phyloP scores from a whole-genome alignment of 2,888 invertebrate genomes.

The Chesias legatella region DNA sequence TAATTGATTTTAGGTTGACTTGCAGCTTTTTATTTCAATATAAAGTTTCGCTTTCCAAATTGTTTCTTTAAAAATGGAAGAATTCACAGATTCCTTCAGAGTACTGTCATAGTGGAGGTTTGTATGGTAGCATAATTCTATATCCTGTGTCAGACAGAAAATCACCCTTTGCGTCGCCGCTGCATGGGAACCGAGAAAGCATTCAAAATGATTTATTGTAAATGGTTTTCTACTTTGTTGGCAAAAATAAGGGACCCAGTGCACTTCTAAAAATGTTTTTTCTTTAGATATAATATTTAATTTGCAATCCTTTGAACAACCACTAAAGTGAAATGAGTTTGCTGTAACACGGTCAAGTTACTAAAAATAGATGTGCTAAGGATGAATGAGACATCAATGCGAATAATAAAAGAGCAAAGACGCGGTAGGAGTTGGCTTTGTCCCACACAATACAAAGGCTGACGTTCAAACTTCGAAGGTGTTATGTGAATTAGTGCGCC shows the following conservation, averaged over 20 bases:
- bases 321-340: constrained; percentile 37
- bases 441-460: constrained; percentile 67
- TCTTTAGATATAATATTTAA: constrained; percentile 58
- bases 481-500: constrained; percentile 77
- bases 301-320: constrained; percentile 59
- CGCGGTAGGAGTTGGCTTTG: constrained; percentile 74
- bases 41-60: too few relatives aligned
- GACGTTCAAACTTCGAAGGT: constrained; percentile 72
- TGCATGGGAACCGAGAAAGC: constrained; percentile 77
- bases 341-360: constrained; percentile 4
- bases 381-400: constrained; percentile 69
- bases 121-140: constrained; percentile 17
- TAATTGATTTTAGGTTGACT: too few relatives aligned
- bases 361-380: constrained; percentile 34
- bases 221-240: constrained; percentile 81
- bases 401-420: constrained; percentile 70
- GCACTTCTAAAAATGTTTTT: constrained; percentile 72
- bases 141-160: constrained; percentile 57
- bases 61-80: too few relatives aligned
- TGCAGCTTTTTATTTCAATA: too few relatives aligned
- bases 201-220: constrained; percentile 81
- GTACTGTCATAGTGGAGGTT: constrained; percentile 19
- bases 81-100: too few relatives aligned
- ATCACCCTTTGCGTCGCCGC: constrained; percentile 79
- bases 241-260: constrained; percentile 78